phyloP scores from a whole-genome alignment of 2,113 vertebrate species.

The Ophthalmolycus amberensis region DNA sequence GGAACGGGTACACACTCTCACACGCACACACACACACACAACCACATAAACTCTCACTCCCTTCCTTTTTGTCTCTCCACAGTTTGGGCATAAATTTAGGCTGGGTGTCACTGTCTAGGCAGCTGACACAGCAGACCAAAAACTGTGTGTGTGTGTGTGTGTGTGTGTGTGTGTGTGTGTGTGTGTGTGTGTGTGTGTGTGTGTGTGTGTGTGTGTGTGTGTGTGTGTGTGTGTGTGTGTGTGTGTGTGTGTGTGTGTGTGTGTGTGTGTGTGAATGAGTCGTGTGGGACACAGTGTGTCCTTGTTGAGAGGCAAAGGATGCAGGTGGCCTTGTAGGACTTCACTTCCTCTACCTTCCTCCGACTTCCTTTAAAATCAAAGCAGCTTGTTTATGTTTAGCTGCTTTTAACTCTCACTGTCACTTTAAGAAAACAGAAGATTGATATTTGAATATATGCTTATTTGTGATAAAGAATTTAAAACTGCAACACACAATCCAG shows the following conservation, averaged over 20 bases:
- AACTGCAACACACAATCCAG: not conserved
- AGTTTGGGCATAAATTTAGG: slow-evolving; percentile 68
- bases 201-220: slow-evolving; percentile 44
- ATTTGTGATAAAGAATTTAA: not conserved
- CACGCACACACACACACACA: slow-evolving; percentile 23
- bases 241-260: slow-evolving; percentile 43
- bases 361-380: slow-evolving; percentile 68
- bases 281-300: slow-evolving; percentile 46
- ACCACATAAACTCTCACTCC: slow-evolving; percentile 40
- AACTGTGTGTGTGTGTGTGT: slow-evolving; percentile 40
- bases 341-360: slow-evolving; percentile 70
- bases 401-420: slow-evolving; percentile 34
- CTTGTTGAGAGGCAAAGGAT: slow-evolving; percentile 65
- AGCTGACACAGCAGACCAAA: slow-evolving; percentile 64
- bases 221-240: slow-evolving; percentile 34
- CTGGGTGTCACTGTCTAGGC: slow-evolving; percentile 46
- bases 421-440: slow-evolving; percentile 39
- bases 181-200: slow-evolving; percentile 21
- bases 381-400: slow-evolving; percentile 50
- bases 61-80: slow-evolving; percentile 39
- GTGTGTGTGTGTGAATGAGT: slow-evolving; percentile 22
- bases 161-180: slow-evolving; percentile 44
- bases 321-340: slow-evolving; percentile 75
- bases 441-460: slow-evolving; percentile 23
- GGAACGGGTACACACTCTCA: slow-evolving; percentile 27